Percentiles rank a stretch among this genome's conserved stretches.
These are phyloP conservation scores for Plebejus melissa DNA, from an alignment of 2,888 invertebrate species.

Conservation along the genomic window DNA sequence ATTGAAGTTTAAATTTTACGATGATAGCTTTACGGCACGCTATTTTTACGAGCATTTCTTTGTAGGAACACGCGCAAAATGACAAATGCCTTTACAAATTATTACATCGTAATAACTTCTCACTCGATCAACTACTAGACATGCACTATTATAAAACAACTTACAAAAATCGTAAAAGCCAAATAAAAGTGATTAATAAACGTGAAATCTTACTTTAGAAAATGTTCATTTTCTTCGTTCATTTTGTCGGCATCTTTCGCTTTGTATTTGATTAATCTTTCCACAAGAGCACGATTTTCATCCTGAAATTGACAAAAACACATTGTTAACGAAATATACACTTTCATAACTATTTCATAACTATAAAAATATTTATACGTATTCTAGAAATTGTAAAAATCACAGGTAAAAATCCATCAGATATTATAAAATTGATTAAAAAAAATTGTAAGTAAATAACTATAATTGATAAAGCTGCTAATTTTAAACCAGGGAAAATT, in stretches of 20 bases:
- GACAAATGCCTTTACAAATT: slow-evolving; percentile 11
- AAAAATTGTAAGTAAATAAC: background rate
- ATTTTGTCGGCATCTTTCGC: slow-evolving; percentile 96
- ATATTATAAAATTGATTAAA: too few species aligned
- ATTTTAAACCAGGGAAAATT: background rate
- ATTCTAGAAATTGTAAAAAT: background rate
- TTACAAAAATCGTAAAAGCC: slow-evolving; percentile 11
- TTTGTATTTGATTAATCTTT: slow-evolving; percentile 94
- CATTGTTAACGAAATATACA: slow-evolving; percentile 26
- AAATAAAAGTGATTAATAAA: slow-evolving; percentile 20
- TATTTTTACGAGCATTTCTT: background rate
- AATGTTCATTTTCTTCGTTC: slow-evolving; percentile 97
- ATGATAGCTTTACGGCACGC: background rate
- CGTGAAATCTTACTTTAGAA: slow-evolving; percentile 86
- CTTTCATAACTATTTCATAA: background rate
- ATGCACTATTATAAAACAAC: slow-evolving; percentile 26
- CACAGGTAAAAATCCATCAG: background rate
- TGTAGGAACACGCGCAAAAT: slow-evolving; percentile 5
- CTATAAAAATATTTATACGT: background rate
- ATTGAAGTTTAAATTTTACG: background rate
- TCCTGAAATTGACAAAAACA: slow-evolving; percentile 79
- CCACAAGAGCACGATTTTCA: slow-evolving; percentile 91
- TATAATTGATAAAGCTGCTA: background rate
- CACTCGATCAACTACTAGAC: slow-evolving; percentile 22
- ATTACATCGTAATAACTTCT: slow-evolving; percentile 6